Conservation (phyloP, 2,888 invertebrate genomes). For the Hetaerina titia region DNA sequence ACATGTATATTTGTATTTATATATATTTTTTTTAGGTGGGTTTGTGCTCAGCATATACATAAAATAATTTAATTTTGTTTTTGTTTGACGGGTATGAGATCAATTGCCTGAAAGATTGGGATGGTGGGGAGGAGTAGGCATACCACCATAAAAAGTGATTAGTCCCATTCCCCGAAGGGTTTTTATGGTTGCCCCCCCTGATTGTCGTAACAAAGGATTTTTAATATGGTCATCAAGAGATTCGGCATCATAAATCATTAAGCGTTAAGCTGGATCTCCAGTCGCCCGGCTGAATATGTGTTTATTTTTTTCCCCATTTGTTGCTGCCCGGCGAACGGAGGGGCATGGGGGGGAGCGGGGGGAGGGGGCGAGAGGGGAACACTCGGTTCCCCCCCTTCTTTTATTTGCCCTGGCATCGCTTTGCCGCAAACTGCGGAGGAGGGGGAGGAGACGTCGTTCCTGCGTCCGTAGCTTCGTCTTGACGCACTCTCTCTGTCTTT, state of each 20-base stretch:
- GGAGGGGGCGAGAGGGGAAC: too few species aligned
- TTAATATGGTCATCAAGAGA: slow-evolving; percentile 50
- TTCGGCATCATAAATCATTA: slow-evolving; percentile 39
- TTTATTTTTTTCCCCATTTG: background rate
- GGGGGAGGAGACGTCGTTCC: background rate
- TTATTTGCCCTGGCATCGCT: background rate
- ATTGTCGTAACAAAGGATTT: background rate
- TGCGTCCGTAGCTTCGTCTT: background rate
- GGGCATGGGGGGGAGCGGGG: background rate
- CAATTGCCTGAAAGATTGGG: background rate
- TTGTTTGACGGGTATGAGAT: background rate
- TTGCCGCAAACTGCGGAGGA: background rate
- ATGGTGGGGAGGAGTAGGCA: background rate
- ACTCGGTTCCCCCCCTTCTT: too few species aligned
- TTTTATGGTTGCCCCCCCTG: background rate
- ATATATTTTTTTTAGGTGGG: too few species aligned
- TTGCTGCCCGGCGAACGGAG: background rate
- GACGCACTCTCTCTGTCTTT: background rate
- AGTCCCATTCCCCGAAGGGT: slow-evolving; percentile 6
- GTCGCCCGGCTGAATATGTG: background rate
- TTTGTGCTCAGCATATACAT: too few species aligned
- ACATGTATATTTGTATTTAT: too few species aligned
- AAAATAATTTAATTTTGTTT: too few species aligned
- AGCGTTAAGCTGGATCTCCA: too few species aligned
- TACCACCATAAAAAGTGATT: slow-evolving; percentile 1